phyloP scores from a whole-genome alignment of 1,140 invertebrate genomes.

The Diorhabda sublineata region DNA sequence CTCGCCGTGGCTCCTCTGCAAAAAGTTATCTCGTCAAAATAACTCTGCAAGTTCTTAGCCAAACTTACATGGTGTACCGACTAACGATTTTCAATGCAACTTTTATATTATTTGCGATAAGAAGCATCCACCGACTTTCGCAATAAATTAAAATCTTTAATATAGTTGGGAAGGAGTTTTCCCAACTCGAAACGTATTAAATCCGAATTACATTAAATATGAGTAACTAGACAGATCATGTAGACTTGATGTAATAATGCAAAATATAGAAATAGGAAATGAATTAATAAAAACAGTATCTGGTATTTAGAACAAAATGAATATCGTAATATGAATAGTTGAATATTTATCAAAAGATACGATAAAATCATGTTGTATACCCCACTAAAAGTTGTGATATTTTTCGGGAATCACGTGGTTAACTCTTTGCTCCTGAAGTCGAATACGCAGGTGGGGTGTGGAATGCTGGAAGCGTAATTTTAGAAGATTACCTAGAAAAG shows the following conservation, averaged over 20 bases:
- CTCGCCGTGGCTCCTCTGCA: not conserved
- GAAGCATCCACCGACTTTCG: not conserved
- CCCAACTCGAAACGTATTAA: not conserved
- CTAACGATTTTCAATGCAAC: not conserved
- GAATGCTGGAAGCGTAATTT: no score
- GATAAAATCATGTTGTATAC: no score
- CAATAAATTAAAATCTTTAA: not conserved
- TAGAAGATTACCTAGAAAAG: no score
- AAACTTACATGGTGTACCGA: not conserved
- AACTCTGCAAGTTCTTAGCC: not conserved
- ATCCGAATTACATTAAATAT: not conserved
- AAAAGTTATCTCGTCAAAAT: slow-evolving; percentile 16
- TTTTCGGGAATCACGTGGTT: no score
- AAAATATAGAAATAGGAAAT: not conserved
- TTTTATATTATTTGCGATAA: not conserved
- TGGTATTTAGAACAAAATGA: no score
- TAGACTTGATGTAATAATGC: not conserved
- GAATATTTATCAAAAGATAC: no score
- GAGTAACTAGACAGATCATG: not conserved
- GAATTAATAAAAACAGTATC: not conserved
- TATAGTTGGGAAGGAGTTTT: not conserved
- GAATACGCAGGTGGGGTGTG: no score
- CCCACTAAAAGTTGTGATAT: no score
- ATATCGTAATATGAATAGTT: no score
- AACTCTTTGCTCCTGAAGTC: no score